phyloP scores from a whole-genome alignment of 92 coral and sea anemone species.

The Phenganax marumi region DNA sequence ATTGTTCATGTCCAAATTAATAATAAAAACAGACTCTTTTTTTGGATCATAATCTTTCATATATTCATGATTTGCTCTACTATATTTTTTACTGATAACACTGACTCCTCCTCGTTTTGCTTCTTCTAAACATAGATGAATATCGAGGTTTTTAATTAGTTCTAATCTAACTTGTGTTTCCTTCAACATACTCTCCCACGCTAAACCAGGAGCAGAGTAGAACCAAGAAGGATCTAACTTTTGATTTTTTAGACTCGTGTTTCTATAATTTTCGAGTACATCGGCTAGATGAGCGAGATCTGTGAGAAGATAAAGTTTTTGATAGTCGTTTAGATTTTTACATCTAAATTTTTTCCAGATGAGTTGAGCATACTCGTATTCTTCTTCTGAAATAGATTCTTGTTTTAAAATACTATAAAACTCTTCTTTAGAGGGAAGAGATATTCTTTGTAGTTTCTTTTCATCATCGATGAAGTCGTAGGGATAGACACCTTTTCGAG shows the following conservation, averaged over 20 bases:
- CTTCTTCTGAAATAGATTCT: conserved; percentile 5
- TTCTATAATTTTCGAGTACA: neutral
- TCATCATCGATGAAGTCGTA: conserved; percentile 21
- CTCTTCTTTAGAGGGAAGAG: conserved; percentile 15
- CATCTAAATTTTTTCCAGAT: conserved; percentile 24
- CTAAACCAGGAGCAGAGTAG: conserved; percentile 34
- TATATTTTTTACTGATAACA: neutral
- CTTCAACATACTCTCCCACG: conserved; percentile 22
- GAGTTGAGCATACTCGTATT: conserved; percentile 37
- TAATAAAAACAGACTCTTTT: neutral
- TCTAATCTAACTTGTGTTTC: neutral
- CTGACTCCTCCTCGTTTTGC: neutral
- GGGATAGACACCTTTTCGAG: conserved; percentile 45
- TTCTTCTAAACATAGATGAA: neutral
- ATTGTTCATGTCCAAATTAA: conserved; percentile 3
- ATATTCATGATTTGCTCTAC: neutral
- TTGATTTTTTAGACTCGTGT: neutral
- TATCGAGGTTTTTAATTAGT: neutral
- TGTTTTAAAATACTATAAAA: conserved; percentile 1
- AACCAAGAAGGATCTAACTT: conserved; percentile 34
- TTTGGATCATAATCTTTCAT: neutral
- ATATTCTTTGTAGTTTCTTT: conserved; percentile 13
- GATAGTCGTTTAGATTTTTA: neutral
- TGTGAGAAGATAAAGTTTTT: too few relatives aligned
- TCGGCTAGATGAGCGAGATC: too few relatives aligned